Evolutionary conservation across 1,140 invertebrate species (phyloP), one percentile per base, ranked within the genome.

Genomic region (Drosophila mojavensis): DNA sequence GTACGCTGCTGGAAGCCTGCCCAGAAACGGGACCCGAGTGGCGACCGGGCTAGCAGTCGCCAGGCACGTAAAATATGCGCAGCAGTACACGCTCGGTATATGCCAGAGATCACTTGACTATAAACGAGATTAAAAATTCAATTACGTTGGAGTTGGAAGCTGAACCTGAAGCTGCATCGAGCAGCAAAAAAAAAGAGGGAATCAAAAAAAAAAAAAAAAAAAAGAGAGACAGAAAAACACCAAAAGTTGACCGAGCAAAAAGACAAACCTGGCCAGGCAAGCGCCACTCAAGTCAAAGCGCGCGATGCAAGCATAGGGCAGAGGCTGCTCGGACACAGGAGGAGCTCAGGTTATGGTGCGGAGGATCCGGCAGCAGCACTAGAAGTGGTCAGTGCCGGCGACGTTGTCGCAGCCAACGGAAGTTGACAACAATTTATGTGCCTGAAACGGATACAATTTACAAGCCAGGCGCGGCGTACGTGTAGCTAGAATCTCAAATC

Each of bases 51-150:
- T 54, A 75, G 55, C 20, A 64, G 59, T 33, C 56, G 70, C 61
- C 75, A 71, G 78, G 73, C 75, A 80, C 78, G 82, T 86, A 86
- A 86, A 86, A 86, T 86, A 86, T 86, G 82, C 82, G 82, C 82
- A 86, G 83, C 81, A 86, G 82, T 86, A 81, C 78, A 81, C 68
- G 82, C 50, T 56, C 63, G 89, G 77, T 83, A 55, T 85, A 89
- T 90, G 85, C 85, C 85, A 90, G 85, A 89, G 85, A 89, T 89
- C 85, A 89, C 85, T 89, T 89, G 85, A 89, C 85, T 89, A 89
- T 89, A 90, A 89, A 89, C 85, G 85, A 89, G 85, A 89, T 89
- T 89, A 89, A 89, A 89, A 89, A 89, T 89, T 89, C 85, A 89
- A 89, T 89, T 89, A 89, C 85, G 81, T 82, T 86, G 78, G 81